A percentile compares a stretch with the other conserved stretches of the same genome.
These are phyloP conservation scores for Platichthys stellatus DNA, from an alignment of 2,113 vertebrate genomes.

Conservation along the genomic window DNA sequence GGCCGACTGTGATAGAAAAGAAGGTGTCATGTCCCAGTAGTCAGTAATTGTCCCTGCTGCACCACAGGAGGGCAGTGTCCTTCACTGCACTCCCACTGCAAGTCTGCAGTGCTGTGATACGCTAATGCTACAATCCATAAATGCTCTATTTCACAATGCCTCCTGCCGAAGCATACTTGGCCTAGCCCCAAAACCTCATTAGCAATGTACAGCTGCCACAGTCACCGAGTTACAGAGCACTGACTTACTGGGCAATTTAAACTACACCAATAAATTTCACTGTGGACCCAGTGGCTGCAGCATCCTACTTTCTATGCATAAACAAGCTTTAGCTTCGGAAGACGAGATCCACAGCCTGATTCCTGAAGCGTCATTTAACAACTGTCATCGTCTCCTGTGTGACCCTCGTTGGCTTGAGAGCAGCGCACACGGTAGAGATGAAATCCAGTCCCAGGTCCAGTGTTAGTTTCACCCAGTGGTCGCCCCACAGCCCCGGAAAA, in stretches of 20 bases:
- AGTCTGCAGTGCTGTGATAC: constrained; percentile 67
- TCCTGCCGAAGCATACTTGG: constrained; percentile 53
- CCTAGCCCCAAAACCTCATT: constrained; percentile 63
- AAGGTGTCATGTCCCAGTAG: constrained; percentile 33
- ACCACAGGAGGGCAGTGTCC: constrained; percentile 76
- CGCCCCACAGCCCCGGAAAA: constrained; percentile 43
- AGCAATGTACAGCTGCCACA: constrained; percentile 71
- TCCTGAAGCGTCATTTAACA: constrained; percentile 23
- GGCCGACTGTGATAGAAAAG: constrained; percentile 28
- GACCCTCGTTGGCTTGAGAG: constrained; percentile 29
- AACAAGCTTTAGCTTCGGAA: constrained; percentile 28
- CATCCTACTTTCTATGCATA: neutral
- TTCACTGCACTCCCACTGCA: constrained; percentile 36
- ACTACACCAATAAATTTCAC: constrained; percentile 57
- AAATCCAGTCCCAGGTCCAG: constrained; percentile 49
- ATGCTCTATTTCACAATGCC: constrained; percentile 62
- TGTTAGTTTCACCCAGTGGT: constrained; percentile 30
- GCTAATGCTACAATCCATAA: constrained; percentile 70
- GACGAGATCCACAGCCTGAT: constrained; percentile 24
- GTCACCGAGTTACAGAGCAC: constrained; percentile 54
- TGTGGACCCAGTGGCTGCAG: constrained; percentile 34
- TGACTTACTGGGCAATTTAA: constrained; percentile 59
- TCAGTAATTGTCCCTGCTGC: constrained; percentile 32
- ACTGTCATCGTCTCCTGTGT: constrained; percentile 12
- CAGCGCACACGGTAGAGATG: constrained; percentile 30